These are phyloP conservation scores for Nesidiocoris tenuis DNA, from an alignment of 2,888 invertebrate species.

Conservation along the genomic window DNA sequence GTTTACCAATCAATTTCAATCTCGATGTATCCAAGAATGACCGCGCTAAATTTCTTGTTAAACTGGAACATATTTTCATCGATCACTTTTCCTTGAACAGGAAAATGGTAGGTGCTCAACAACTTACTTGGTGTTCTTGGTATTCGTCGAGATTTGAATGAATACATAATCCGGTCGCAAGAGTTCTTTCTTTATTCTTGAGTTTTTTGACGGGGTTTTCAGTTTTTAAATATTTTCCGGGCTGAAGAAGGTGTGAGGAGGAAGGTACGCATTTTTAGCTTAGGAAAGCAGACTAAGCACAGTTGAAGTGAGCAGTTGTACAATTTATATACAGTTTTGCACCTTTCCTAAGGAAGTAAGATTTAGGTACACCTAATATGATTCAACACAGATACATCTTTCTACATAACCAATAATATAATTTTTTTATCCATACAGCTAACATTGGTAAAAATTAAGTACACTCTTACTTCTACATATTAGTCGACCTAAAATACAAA, in stretches of 20 bases:
- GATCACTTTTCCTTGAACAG: no score
- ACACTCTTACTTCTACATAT: slow-evolving; percentile 40
- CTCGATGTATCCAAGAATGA: no score
- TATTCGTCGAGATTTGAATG: no score
- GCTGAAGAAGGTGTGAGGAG: neutral
- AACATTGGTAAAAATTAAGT: slow-evolving; percentile 49
- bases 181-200: neutral
- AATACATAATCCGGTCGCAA: no score
- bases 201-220: neutral
- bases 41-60: no score
- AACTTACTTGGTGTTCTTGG: no score
- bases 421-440: slow-evolving; percentile 38
- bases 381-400: slow-evolving; percentile 48
- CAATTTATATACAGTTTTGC: slow-evolving; percentile 39
- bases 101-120: no score
- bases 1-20: no score
- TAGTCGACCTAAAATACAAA: slow-evolving; percentile 44
- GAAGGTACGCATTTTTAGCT: slow-evolving; percentile 10
- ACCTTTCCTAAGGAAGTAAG: slow-evolving; percentile 22
- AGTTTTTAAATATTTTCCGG: neutral
- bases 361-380: slow-evolving; percentile 45
- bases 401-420: slow-evolving; percentile 45
- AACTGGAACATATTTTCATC: no score
- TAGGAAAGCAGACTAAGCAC: slow-evolving; percentile 25
- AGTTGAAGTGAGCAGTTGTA: slow-evolving; percentile 39